A percentile compares a stretch with the other conserved stretches of the same genome.
phyloP scores from a whole-genome alignment of 2,113 vertebrate genomes.

The Morone saxatilis region DNA sequence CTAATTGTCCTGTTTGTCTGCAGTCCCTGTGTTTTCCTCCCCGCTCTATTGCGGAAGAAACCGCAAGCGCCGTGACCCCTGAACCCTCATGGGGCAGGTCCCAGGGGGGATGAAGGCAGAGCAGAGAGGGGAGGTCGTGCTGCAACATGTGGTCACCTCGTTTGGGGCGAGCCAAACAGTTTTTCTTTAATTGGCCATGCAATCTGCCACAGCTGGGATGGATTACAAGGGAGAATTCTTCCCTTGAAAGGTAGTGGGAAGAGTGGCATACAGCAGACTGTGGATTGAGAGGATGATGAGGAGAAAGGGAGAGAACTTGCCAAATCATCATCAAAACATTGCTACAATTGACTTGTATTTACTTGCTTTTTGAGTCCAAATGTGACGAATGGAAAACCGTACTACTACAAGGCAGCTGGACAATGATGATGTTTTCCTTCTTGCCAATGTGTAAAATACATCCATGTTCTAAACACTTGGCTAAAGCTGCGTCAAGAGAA shows the following conservation, averaged over 20 bases:
- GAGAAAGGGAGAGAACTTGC: slow-evolving; percentile 17
- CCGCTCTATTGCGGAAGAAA: slow-evolving; percentile 83
- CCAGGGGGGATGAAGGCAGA: slow-evolving; percentile 46
- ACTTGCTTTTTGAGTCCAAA: slow-evolving; percentile 13
- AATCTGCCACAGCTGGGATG: slow-evolving; percentile 89
- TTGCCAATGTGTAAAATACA: not conserved
- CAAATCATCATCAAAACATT: slow-evolving; percentile 27
- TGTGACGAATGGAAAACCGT: slow-evolving; percentile 3
- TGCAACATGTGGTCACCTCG: slow-evolving; percentile 90
- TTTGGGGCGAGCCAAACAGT: slow-evolving; percentile 86
- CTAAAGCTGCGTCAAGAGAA: slow-evolving; percentile 9
- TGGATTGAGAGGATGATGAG: slow-evolving; percentile 25
- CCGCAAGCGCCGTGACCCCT: slow-evolving; percentile 86
- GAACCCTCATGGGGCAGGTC: slow-evolving; percentile 75
- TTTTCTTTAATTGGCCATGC: slow-evolving; percentile 88
- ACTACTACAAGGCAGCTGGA: not conserved
- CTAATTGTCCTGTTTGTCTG: slow-evolving; percentile 76
- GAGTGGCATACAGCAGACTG: slow-evolving; percentile 51
- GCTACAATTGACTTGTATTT: slow-evolving; percentile 10
- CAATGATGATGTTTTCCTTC: not conserved
- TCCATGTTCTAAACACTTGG: not conserved
- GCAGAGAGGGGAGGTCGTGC: slow-evolving; percentile 43
- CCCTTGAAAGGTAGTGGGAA: slow-evolving; percentile 79
- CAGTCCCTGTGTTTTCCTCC: slow-evolving; percentile 60
- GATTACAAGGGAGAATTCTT: slow-evolving; percentile 88